phyloP scores from a whole-genome alignment of 23 tunicate genomes.

The Trididemnum miniatum region DNA sequence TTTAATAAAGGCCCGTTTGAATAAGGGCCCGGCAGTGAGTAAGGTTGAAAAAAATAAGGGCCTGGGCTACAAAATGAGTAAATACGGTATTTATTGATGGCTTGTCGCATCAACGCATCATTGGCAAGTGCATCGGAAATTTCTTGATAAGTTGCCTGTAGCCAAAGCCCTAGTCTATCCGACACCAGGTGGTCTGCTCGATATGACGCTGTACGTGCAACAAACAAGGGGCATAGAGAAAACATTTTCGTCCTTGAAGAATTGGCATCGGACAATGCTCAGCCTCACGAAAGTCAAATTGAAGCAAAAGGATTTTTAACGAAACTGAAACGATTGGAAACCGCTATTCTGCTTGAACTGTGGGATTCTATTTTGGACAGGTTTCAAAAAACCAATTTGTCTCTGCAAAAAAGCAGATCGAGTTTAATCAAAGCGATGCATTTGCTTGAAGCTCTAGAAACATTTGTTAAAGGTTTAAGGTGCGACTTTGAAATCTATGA shows the following conservation, averaged over 20 bases:
- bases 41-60: too few relatives aligned
- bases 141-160: too few relatives aligned
- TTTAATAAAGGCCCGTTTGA: too few relatives aligned
- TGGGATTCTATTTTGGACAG: conserved; percentile 5
- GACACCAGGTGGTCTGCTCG: too few relatives aligned
- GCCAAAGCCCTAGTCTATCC: too few relatives aligned
- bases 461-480: not conserved
- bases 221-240: not conserved
- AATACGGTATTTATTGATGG: too few relatives aligned
- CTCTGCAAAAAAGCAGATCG: conserved; percentile 8
- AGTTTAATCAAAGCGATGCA: not conserved
- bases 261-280: not conserved
- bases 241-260: not conserved
- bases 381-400: conserved; percentile 3
- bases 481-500: conserved; percentile 6
- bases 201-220: conserved; percentile 8
- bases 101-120: too few relatives aligned
- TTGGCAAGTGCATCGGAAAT: too few relatives aligned
- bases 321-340: conserved; percentile 6
- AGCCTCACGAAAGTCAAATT: not conserved
- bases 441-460: not conserved
- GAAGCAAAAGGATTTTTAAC: not conserved
- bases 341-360: conserved; percentile 16
- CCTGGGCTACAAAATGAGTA: too few relatives aligned
- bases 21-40: too few relatives aligned